These are phyloP conservation scores for Tenebrosternarchus preto DNA, from an alignment of 2,113 vertebrate genomes.

Conservation along the genomic window DNA sequence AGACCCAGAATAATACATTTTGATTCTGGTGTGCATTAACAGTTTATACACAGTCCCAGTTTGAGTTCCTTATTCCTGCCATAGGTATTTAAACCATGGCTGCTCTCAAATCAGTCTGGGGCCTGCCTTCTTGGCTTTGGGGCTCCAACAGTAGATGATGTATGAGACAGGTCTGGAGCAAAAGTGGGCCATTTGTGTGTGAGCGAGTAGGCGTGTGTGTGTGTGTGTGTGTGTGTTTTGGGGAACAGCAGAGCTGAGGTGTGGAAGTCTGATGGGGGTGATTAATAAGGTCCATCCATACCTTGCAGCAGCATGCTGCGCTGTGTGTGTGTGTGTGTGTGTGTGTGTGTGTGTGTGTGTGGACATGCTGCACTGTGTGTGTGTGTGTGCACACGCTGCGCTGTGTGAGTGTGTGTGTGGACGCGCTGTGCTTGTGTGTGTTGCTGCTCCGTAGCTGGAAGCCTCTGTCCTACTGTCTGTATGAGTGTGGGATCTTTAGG, in stretches of 20 bases:
- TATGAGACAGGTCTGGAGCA: conserved; percentile 47
- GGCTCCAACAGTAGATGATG: conserved; percentile 36
- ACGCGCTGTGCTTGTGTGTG: too few relatives aligned
- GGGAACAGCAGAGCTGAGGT: conserved; percentile 35
- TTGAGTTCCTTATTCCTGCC: conserved; percentile 4
- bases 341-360: too few relatives aligned
- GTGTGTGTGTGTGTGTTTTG: conserved; percentile 45
- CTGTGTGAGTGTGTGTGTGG: too few relatives aligned
- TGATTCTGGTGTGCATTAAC: too few relatives aligned
- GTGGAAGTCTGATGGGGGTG: conserved; percentile 54
- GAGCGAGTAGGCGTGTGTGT: conserved; percentile 34
- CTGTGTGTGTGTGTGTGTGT: too few relatives aligned
- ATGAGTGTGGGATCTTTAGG: conserved; percentile 38
- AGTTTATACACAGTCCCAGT: too few relatives aligned
- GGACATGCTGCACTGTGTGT: not conserved
- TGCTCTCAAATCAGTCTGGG: conserved; percentile 9
- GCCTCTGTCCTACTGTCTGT: conserved; percentile 30
- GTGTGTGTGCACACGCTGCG: too few relatives aligned
- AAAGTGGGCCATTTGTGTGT: conserved; percentile 36
- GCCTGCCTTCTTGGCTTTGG: conserved; percentile 20
- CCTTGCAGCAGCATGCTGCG: conserved; percentile 40
- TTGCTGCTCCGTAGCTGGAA: too few relatives aligned
- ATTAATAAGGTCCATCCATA: conserved; percentile 65
- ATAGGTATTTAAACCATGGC: conserved; percentile 37
- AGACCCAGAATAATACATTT: too few relatives aligned